A percentile compares a stretch with the other conserved stretches of the same genome.
Conservation (phyloP, 2,113 vertebrate species). For the Silurus asotus region DNA sequence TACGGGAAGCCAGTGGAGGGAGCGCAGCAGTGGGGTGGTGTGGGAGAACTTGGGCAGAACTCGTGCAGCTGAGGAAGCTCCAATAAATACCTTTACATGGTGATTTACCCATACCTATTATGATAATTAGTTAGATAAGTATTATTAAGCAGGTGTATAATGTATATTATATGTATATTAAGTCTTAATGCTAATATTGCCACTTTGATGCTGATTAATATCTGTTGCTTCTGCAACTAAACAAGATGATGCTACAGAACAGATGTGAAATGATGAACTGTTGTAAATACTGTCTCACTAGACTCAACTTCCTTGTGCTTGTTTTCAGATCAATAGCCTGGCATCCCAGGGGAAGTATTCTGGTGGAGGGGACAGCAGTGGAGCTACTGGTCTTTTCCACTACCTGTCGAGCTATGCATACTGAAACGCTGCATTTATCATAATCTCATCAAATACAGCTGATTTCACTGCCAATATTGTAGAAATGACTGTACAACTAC, state of each 20-base stretch:
- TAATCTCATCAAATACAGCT: conserved; percentile 42
- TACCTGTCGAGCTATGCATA: conserved; percentile 89
- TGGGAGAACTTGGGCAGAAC: background rate
- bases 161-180: no score
- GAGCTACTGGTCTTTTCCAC: conserved; percentile 77
- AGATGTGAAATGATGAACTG: background rate
- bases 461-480: conserved; percentile 37
- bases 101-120: background rate
- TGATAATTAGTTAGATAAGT: background rate
- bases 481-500: conserved; percentile 12
- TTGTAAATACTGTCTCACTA: background rate
- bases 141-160: background rate
- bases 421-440: conserved; percentile 67
- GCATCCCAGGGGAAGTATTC: conserved; percentile 89
- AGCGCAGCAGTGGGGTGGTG: background rate
- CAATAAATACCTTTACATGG: background rate
- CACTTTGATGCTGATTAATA: background rate
- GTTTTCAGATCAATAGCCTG: conserved; percentile 84
- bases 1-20: background rate
- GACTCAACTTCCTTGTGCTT: background rate
- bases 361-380: conserved; percentile 72
- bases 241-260: background rate
- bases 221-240: background rate
- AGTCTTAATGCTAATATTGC: background rate
- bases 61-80: background rate